phyloP scores from a whole-genome alignment of 2,888 invertebrate genomes.

The Fabriciana adippe region DNA sequence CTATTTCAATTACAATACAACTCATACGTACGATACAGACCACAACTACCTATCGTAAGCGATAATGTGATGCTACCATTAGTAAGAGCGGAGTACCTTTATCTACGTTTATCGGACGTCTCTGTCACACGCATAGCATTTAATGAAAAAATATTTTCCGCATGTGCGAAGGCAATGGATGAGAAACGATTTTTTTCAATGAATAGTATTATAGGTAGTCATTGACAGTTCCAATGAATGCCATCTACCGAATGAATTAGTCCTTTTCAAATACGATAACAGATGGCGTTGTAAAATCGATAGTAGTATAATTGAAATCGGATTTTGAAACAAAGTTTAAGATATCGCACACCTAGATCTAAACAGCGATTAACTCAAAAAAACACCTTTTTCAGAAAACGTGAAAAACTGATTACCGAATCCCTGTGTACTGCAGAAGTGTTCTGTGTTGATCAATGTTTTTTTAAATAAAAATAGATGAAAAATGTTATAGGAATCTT shows the following conservation, averaged over 20 bases:
- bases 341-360: too few species aligned
- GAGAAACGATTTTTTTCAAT: slow-evolving; percentile 22
- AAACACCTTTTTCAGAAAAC: too few species aligned
- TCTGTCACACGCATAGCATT: slow-evolving; percentile 51
- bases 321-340: too few species aligned
- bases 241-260: slow-evolving; percentile 39
- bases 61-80: slow-evolving; percentile 28
- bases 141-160: not conserved
- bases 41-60: slow-evolving; percentile 10
- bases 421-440: too few species aligned
- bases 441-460: too few species aligned
- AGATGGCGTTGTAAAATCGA: slow-evolving; percentile 56
- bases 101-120: slow-evolving; percentile 47
- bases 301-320: too few species aligned
- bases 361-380: too few species aligned
- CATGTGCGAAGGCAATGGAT: slow-evolving; percentile 8
- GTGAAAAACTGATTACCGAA: too few species aligned
- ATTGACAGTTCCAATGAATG: slow-evolving; percentile 27
- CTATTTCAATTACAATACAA: slow-evolving; percentile 15
- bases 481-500: too few species aligned
- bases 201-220: slow-evolving; percentile 27
- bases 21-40: slow-evolving; percentile 11
- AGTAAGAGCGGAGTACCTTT: slow-evolving; percentile 28
- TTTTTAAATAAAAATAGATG: too few species aligned
- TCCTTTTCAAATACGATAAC: slow-evolving; percentile 26